These are phyloP conservation scores for Mystacornis crossleyi DNA, from an alignment of 2,113 vertebrate genomes.

Conservation along the genomic window DNA sequence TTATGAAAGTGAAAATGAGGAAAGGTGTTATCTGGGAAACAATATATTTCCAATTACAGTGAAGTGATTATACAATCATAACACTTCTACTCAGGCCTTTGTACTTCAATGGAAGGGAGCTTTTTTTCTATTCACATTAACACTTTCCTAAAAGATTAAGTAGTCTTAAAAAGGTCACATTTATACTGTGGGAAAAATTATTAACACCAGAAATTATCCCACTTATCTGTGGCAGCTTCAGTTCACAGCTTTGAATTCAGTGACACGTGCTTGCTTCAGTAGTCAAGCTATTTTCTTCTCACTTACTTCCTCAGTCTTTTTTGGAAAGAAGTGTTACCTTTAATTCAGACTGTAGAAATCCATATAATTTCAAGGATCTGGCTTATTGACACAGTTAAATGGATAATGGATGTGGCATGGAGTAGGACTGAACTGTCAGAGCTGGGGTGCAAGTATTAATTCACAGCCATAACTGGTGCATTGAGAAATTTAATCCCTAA, in stretches of 20 bases:
- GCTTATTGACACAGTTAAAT: neutral
- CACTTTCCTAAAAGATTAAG: neutral
- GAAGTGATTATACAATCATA: neutral
- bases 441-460: neutral
- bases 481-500: neutral
- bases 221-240: neutral
- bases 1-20: neutral
- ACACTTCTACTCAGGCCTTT: neutral
- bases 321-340: neutral
- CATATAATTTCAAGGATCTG: neutral
- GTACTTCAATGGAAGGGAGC: neutral
- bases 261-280: neutral
- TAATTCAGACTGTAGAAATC: neutral
- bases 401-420: neutral
- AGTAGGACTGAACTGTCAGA: neutral
- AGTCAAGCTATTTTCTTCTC: neutral
- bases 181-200: neutral
- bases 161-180: neutral
- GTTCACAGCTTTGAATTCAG: neutral
- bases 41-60: neutral
- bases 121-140: neutral
- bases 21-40: neutral
- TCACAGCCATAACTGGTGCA: neutral
- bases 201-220: neutral
- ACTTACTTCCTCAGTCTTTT: neutral